Conservation (phyloP, 2,113 vertebrate genomes). For the Saimiri boliviensis region DNA sequence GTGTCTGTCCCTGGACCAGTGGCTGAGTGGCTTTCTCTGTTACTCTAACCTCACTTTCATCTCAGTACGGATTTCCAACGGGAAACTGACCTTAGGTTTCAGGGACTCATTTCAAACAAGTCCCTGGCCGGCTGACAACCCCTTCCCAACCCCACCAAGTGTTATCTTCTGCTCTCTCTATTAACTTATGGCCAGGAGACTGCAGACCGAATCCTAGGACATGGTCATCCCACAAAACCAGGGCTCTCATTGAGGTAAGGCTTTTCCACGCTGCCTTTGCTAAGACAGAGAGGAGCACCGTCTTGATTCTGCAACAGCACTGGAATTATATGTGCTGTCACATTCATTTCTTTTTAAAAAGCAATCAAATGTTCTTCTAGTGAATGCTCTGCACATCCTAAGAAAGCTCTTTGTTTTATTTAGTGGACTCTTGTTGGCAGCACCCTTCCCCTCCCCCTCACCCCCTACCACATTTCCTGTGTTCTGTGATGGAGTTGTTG, state of each 20-base stretch:
- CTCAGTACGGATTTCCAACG: neutral
- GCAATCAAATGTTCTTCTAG: conserved; percentile 8
- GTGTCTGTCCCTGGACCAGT: neutral
- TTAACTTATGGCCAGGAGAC: neutral
- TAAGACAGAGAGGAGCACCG: neutral
- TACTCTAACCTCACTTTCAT: neutral
- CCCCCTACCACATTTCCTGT: neutral
- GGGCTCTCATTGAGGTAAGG: neutral
- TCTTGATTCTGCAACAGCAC: neutral
- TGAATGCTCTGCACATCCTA: neutral
- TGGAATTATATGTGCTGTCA: neutral
- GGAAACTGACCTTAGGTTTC: neutral
- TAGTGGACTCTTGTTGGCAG: conserved; percentile 4
- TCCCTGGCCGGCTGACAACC: neutral
- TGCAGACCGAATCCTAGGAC: neutral
- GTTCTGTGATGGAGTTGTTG: neutral
- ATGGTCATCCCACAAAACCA: neutral
- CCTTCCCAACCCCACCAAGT: neutral
- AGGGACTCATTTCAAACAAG: neutral
- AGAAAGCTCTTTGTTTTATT: conserved; percentile 31
- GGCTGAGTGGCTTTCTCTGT: neutral
- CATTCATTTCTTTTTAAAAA: conserved; percentile 31
- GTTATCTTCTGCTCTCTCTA: neutral
- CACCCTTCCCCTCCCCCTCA: neutral
- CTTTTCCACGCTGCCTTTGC: neutral